A percentile compares a stretch with the other conserved stretches of the same genome.
These are phyloP conservation scores for Amphipyra tragopoginis DNA, from an alignment of 2,888 invertebrate species.

Conservation along the genomic window DNA sequence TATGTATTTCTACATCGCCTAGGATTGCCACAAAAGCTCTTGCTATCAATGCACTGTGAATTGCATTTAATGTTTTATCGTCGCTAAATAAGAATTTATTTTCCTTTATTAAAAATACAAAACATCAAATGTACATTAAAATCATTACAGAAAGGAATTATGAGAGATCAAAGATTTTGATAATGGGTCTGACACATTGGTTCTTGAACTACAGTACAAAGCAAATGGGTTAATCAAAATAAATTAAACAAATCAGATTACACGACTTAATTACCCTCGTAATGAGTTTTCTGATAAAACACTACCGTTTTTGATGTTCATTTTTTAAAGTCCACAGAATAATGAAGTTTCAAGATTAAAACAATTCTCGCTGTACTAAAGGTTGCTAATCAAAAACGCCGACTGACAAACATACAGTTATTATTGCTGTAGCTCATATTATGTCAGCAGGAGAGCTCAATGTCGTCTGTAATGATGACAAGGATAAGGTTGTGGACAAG, in stretches of 20 bases:
- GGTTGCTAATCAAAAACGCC: slow-evolving; percentile 72
- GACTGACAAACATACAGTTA: slow-evolving; percentile 39
- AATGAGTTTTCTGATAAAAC: slow-evolving; percentile 60
- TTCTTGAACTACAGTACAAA: too few relatives aligned
- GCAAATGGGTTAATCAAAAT: slow-evolving; percentile 11
- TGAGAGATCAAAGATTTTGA: neutral
- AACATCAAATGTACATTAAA: too few relatives aligned
- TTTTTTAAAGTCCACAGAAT: slow-evolving; percentile 41
- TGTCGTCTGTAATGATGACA: slow-evolving; percentile 38
- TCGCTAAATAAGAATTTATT: too few relatives aligned
- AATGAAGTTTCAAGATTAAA: slow-evolving; percentile 65
- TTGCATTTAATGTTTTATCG: neutral
- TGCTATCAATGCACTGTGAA: neutral
- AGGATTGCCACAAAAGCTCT: neutral
- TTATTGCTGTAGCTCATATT: slow-evolving; percentile 42
- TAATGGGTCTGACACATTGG: too few relatives aligned
- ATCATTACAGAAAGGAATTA: neutral
- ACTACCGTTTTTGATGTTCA: slow-evolving; percentile 46
- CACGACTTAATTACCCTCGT: slow-evolving; percentile 55
- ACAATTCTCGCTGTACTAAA: slow-evolving; percentile 68
- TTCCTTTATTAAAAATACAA: too few relatives aligned
- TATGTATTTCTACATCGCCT: slow-evolving; percentile 2
- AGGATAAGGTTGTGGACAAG: slow-evolving; percentile 53
- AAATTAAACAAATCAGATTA: slow-evolving; percentile 54
- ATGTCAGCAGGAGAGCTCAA: slow-evolving; percentile 45